Evolutionary conservation across 1,140 invertebrate species (phyloP).

Genomic region (Aphidius ervi): DNA sequence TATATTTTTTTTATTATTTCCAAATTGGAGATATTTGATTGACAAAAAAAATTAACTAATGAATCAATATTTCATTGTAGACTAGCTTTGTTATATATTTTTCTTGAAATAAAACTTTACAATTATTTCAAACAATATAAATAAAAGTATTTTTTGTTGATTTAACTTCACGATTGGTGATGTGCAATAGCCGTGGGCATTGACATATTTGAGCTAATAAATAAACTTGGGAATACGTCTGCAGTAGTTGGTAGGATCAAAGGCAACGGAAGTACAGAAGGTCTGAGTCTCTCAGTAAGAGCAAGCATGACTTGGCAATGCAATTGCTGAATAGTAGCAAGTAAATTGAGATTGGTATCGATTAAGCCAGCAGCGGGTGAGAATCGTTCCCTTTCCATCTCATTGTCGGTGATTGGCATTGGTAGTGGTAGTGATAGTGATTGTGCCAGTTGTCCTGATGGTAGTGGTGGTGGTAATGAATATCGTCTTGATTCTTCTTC

Average conservation of each 20-base stretch:
- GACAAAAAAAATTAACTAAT: no score
- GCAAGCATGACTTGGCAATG: slow-evolving; percentile 52
- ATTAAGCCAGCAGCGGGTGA: slow-evolving; percentile 47
- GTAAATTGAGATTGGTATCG: slow-evolving; percentile 49
- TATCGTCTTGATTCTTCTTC: slow-evolving; percentile 19
- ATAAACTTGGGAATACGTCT: slow-evolving; percentile 25
- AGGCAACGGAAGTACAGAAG: slow-evolving; percentile 35
- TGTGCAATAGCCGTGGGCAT: slow-evolving; percentile 33
- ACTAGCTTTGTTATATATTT: neutral
- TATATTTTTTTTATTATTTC: no score
- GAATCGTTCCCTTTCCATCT: slow-evolving; percentile 32
- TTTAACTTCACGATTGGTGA: slow-evolving; percentile 29
- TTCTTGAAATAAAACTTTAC: no score
- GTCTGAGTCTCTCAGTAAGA: slow-evolving; percentile 46
- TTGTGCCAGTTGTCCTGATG: neutral
- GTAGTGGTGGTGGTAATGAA: neutral
- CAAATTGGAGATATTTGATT: no score
- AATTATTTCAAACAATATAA: no score
- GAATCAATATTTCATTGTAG: neutral
- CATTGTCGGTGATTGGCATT: slow-evolving; percentile 22
- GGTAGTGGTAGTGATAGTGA: neutral
- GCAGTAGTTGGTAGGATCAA: slow-evolving; percentile 37
- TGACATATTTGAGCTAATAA: slow-evolving; percentile 33
- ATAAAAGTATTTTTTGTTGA: neutral
- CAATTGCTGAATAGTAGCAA: slow-evolving; percentile 49